phyloP scores from a whole-genome alignment of 2,888 invertebrate genomes.

The Amphimallon solstitiale region DNA sequence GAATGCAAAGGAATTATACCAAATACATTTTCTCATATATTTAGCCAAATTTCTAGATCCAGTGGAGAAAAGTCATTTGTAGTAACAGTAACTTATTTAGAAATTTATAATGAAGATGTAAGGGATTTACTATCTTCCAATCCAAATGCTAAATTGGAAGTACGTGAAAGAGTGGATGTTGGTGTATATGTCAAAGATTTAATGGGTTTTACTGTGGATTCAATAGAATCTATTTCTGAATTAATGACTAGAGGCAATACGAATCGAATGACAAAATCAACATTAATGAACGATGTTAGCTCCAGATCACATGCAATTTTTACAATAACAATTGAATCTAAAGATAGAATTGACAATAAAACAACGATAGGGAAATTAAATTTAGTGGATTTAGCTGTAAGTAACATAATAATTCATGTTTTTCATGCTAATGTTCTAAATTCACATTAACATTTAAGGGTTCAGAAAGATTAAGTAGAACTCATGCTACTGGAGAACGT shows the following conservation, averaged over 20 bases:
- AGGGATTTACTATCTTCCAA: slow-evolving; percentile 90
- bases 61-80: slow-evolving; percentile 80
- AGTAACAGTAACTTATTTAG: slow-evolving; percentile 96
- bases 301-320: slow-evolving; percentile 98
- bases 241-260: slow-evolving; percentile 89
- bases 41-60: slow-evolving; percentile 96
- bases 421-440: neutral
- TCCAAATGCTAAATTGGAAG: slow-evolving; percentile 85
- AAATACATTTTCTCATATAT: slow-evolving; percentile 98
- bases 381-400: slow-evolving; percentile 94
- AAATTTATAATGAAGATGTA: slow-evolving; percentile 99
- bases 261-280: slow-evolving; percentile 90
- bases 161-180: slow-evolving; percentile 94
- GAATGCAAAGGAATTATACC: slow-evolving; percentile 97
- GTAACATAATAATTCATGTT: slow-evolving; percentile 54
- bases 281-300: slow-evolving; percentile 97
- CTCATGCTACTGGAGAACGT: slow-evolving; percentile 92
- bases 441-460: slow-evolving; percentile 70
- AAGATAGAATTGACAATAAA: slow-evolving; percentile 84
- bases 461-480: slow-evolving; percentile 96
- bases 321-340: slow-evolving; percentile 96
- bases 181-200: slow-evolving; percentile 99
- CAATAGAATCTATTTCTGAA: slow-evolving; percentile 61
- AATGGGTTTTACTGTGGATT: slow-evolving; percentile 95
- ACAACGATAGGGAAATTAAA: slow-evolving; percentile 96